These are phyloP conservation scores for Lepidothrix coronata DNA, from an alignment of 2,113 vertebrate species.

Conservation along the genomic window DNA sequence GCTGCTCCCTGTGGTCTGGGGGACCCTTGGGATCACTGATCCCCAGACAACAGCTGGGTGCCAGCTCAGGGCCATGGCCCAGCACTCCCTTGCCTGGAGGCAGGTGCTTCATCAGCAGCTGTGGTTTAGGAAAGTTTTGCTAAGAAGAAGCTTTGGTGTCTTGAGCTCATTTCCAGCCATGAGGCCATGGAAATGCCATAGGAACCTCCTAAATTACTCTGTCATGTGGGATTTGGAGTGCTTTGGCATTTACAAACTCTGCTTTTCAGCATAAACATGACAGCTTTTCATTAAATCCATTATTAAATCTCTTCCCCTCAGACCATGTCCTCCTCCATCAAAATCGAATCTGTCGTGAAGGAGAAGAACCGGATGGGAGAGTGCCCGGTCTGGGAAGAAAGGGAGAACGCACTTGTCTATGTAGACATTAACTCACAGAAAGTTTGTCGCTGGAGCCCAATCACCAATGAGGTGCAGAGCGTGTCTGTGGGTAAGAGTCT, in stretches of 20 bases:
- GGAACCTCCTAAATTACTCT: not conserved
- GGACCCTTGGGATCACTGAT: not conserved
- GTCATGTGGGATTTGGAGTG: not conserved
- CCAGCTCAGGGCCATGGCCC: not conserved
- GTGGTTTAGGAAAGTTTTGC: not conserved
- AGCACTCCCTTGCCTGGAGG: not conserved
- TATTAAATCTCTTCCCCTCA: not conserved
- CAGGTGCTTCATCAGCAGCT: not conserved
- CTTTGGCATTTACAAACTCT: not conserved
- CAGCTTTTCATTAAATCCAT: not conserved
- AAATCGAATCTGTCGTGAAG: slow-evolving; percentile 80
- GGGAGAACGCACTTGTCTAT: slow-evolving; percentile 76
- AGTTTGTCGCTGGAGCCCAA: slow-evolving; percentile 81
- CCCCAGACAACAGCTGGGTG: not conserved
- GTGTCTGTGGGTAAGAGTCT: slow-evolving; percentile 73
- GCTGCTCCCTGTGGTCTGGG: not conserved
- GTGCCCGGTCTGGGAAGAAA: slow-evolving; percentile 87
- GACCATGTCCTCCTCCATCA: slow-evolving; percentile 79
- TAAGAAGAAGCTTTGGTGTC: not conserved
- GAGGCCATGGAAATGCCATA: not conserved
- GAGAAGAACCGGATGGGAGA: slow-evolving; percentile 78
- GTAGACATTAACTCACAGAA: slow-evolving; percentile 81
- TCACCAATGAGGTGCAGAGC: slow-evolving; percentile 72
- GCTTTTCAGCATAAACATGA: not conserved
- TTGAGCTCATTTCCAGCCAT: not conserved